Conservation (phyloP, 2,113 vertebrate genomes). For the Thryonomys swinderianus region DNA sequence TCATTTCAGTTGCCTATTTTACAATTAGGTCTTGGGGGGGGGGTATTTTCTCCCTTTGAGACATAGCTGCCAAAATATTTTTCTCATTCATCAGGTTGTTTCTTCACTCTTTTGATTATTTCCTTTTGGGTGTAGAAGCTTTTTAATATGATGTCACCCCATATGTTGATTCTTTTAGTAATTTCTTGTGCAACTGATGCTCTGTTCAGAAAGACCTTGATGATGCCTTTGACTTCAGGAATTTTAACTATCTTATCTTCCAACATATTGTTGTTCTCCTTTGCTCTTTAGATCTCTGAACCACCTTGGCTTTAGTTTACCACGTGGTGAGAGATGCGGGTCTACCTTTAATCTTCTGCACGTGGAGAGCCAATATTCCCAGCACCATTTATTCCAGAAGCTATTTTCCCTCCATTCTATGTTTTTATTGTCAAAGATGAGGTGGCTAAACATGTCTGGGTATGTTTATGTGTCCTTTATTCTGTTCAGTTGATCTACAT, state of each 20-base stretch:
- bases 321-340: background rate
- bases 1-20: background rate
- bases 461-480: background rate
- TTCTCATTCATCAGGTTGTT: background rate
- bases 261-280: background rate
- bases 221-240: background rate
- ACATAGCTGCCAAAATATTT: background rate
- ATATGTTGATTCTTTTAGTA: background rate
- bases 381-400: too few relatives aligned
- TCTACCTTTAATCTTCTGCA: background rate
- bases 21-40: background rate
- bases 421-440: background rate
- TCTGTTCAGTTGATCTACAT: background rate
- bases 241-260: background rate
- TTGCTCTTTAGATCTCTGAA: background rate
- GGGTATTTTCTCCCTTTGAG: too few relatives aligned
- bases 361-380: background rate
- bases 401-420: background rate
- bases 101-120: background rate
- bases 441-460: background rate
- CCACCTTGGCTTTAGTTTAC: background rate
- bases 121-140: background rate
- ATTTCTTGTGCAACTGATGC: background rate
- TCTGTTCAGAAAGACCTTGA: background rate
- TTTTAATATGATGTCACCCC: background rate